Evolutionary conservation across 2,888 invertebrate genomes (phyloP).

Genomic region (Boloria euphrosyne): DNA sequence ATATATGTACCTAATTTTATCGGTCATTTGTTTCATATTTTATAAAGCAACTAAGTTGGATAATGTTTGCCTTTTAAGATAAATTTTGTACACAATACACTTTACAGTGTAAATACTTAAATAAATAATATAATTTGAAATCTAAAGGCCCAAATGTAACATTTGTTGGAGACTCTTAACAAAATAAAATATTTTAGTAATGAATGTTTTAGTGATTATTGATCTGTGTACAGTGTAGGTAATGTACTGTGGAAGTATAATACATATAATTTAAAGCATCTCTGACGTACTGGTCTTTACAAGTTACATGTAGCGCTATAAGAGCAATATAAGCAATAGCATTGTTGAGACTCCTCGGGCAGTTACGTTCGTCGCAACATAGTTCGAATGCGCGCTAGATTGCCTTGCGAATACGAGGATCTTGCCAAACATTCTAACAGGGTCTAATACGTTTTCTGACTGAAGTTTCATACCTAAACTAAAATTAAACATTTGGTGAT

Average conservation of each 20-base stretch:
- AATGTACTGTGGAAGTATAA: not conserved
- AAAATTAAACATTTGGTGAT: too few relatives aligned
- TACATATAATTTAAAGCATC: not conserved
- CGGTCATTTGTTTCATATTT: not conserved
- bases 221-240: too few relatives aligned
- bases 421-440: slow-evolving; percentile 14
- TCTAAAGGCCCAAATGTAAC: too few relatives aligned
- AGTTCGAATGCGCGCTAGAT: slow-evolving; percentile 23
- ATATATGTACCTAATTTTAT: slow-evolving; percentile 1
- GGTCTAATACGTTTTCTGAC: slow-evolving; percentile 2
- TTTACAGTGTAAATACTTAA: too few relatives aligned
- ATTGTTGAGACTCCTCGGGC: slow-evolving; percentile 13
- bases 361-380: slow-evolving; percentile 15
- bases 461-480: not conserved
- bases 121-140: too few relatives aligned
- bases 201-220: too few relatives aligned
- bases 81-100: too few relatives aligned
- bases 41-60: not conserved
- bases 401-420: slow-evolving; percentile 17
- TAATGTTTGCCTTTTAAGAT: not conserved
- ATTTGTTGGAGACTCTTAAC: too few relatives aligned
- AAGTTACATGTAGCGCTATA: slow-evolving; percentile 4
- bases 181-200: too few relatives aligned
- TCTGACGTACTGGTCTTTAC: not conserved
- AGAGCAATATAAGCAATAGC: not conserved